Conservation (phyloP, 2,797 vertebrate species). For the Thripadectes ignobilis region DNA sequence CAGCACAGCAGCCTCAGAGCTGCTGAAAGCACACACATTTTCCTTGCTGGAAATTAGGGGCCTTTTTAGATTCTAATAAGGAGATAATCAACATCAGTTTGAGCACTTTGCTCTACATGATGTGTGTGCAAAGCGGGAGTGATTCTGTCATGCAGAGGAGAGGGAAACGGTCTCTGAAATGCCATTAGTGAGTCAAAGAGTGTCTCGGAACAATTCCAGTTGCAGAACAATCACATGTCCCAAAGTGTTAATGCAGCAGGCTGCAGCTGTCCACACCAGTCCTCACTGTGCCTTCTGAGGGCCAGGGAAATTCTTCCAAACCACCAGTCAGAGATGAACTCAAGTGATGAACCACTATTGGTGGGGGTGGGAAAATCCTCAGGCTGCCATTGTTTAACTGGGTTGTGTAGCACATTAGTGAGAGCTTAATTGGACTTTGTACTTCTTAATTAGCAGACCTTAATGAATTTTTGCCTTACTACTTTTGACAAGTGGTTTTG, state of each 20-base stretch:
- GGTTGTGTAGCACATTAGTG: neutral
- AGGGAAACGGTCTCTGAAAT: neutral
- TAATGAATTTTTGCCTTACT: neutral
- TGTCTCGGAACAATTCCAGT: neutral
- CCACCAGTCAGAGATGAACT: neutral
- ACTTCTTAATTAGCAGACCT: conserved; percentile 17
- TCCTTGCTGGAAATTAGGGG: conserved; percentile 17
- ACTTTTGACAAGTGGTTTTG: conserved; percentile 18
- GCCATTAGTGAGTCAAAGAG: neutral
- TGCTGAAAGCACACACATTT: neutral
- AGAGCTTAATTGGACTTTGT: conserved; percentile 40
- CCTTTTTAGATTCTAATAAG: conserved; percentile 26
- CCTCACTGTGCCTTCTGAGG: neutral
- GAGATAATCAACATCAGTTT: conserved; percentile 8
- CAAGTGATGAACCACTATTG: neutral
- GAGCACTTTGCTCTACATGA: neutral
- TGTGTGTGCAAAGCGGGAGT: neutral
- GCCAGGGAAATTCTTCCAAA: neutral
- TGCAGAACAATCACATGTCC: neutral
- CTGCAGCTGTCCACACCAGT: neutral
- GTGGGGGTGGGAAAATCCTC: neutral
- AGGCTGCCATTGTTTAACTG: neutral
- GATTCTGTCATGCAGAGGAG: neutral
- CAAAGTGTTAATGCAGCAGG: neutral
- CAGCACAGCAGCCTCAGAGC: neutral